phyloP scores from a whole-genome alignment of 2,888 invertebrate species.

The Troides aeacus region DNA sequence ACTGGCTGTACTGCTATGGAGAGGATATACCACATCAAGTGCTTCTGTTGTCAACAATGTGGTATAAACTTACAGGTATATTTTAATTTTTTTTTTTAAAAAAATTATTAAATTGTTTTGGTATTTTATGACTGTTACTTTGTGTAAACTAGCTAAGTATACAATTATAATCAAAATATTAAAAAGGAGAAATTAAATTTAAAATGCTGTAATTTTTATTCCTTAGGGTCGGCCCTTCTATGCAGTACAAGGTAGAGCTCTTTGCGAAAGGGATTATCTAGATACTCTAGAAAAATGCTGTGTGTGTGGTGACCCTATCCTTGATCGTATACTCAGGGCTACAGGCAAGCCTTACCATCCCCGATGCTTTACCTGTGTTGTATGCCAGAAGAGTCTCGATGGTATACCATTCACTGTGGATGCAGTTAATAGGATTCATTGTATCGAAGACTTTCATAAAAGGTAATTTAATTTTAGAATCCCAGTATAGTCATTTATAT shows the following conservation, averaged over 20 bases:
- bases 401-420: constrained; percentile 99
- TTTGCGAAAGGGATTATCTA: constrained; percentile 97
- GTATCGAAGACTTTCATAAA: constrained; percentile 99
- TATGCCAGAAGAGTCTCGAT: constrained; percentile 96
- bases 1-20: constrained; percentile 99
- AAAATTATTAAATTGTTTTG: no score
- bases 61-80: constrained; percentile 87
- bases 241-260: constrained; percentile 95
- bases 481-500: no score
- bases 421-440: constrained; percentile 98
- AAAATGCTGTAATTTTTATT: constrained; percentile 3
- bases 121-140: no score
- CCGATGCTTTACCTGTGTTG: constrained; percentile 97
- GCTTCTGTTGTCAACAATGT: constrained; percentile 97
- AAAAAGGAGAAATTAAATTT: neutral
- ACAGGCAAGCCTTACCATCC: constrained; percentile 99
- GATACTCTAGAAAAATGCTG: constrained; percentile 98
- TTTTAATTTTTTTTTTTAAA: no score
- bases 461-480: constrained; percentile 71
- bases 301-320: constrained; percentile 95
- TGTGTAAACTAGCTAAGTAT: no score
- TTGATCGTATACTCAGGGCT: constrained; percentile 95
- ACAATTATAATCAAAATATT: no score
- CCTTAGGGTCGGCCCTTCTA: constrained; percentile 78
- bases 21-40: constrained; percentile 96